Percentiles rank a stretch among this genome's conserved stretches.
phyloP scores from a whole-genome alignment of 2,113 vertebrate species.

The Glaucomys volans region DNA sequence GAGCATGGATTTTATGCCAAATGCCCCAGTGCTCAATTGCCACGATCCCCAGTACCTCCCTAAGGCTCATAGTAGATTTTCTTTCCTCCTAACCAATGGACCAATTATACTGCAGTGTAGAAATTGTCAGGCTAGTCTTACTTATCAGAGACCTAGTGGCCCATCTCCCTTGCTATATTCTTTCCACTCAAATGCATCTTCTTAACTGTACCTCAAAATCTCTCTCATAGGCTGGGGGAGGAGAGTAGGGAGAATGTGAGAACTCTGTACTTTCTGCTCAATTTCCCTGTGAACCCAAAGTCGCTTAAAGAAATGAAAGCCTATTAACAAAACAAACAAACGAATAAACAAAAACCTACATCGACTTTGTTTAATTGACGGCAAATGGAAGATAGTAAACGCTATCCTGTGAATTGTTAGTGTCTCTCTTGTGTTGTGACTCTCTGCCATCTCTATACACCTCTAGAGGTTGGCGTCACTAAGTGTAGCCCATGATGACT shows the following conservation, averaged over 20 bases:
- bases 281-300: not conserved
- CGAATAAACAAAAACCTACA: not conserved
- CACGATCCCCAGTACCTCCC: not conserved
- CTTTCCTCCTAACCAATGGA: not conserved
- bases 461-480: not conserved
- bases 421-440: not conserved
- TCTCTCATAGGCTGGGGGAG: not conserved
- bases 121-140: not conserved
- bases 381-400: not conserved
- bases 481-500: too few species aligned
- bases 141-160: conserved; percentile 21
- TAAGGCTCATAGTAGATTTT: not conserved
- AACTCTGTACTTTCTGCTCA: not conserved
- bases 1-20: conserved; percentile 3
- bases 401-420: not conserved
- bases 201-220: not conserved
- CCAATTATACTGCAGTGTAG: not conserved
- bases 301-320: not conserved
- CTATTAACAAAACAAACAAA: not conserved
- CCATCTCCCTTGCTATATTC: not conserved
- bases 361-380: conserved; percentile 29
- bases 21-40: not conserved
- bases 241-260: too few species aligned
- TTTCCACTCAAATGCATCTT: not conserved
- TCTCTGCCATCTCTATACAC: not conserved